A percentile compares a stretch with the other conserved stretches of the same genome.
Evolutionary conservation across 2,888 invertebrate genomes (phyloP).

Genomic region (Miltochrista miniata): DNA sequence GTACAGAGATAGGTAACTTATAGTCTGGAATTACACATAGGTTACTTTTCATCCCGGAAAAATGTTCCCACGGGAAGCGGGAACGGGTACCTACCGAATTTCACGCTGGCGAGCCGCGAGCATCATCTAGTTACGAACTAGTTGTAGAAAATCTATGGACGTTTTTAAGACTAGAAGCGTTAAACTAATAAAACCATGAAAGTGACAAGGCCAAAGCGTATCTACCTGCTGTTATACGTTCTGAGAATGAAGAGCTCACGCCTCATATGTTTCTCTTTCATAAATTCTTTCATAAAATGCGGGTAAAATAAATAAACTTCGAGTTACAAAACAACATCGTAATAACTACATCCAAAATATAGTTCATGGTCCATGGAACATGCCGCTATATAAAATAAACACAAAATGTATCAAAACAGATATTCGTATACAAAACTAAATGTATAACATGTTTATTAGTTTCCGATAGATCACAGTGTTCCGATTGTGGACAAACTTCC

Average conservation of each 20-base stretch:
- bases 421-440: conserved; percentile 5
- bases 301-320: conserved; percentile 3
- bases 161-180: too few species aligned
- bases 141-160: too few species aligned
- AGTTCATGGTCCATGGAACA: background rate
- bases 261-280: background rate
- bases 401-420: conserved; percentile 11
- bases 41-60: too few species aligned
- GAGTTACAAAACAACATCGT: background rate
- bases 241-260: background rate
- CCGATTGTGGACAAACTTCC: background rate
- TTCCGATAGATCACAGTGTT: conserved; percentile 11
- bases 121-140: too few species aligned
- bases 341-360: background rate
- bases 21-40: too few species aligned
- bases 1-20: too few species aligned
- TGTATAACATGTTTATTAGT: conserved; percentile 16
- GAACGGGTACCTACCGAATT: too few species aligned
- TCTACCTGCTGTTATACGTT: too few species aligned
- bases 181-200: too few species aligned
- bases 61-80: too few species aligned
- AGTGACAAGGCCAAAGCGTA: too few species aligned
- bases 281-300: background rate
- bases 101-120: too few species aligned
- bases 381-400: conserved; percentile 5